Percentiles rank a stretch among this genome's conserved stretches.
These are phyloP conservation scores for Parazoanthus darwini DNA, from an alignment of 92 coral and sea anemone species.

Conservation along the genomic window DNA sequence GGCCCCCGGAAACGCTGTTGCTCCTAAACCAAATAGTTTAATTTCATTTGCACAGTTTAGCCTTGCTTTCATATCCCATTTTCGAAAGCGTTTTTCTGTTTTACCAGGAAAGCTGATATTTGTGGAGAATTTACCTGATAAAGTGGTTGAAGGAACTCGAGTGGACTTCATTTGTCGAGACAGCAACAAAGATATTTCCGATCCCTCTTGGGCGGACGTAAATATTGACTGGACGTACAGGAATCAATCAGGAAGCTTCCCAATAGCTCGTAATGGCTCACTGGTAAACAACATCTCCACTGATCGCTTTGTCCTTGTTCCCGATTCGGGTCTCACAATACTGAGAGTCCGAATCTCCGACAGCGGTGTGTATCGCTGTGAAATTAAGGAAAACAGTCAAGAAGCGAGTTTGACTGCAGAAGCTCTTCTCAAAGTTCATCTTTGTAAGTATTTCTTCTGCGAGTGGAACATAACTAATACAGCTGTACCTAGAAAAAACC, in stretches of 20 bases:
- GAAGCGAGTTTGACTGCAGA: background rate
- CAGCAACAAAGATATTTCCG: constrained; percentile 1
- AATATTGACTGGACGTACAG: constrained; percentile 30
- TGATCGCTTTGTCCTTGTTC: constrained; percentile 1
- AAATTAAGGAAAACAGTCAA: constrained; percentile 6
- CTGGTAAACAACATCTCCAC: background rate
- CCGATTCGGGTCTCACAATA: background rate
- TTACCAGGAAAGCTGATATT: constrained; percentile 23
- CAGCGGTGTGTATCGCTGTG: constrained; percentile 39
- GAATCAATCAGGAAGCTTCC: constrained; percentile 8
- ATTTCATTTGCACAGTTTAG: no score
- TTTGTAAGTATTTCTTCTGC: background rate
- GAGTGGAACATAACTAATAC: no score
- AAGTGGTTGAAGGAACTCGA: constrained; percentile 42
- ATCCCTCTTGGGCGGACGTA: background rate
- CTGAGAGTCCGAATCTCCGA: constrained; percentile 24
- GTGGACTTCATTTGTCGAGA: constrained; percentile 55
- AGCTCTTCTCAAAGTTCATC: constrained; percentile 10
- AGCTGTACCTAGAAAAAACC: no score
- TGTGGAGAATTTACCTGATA: constrained; percentile 18
- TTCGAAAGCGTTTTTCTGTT: background rate
- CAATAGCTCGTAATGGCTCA: constrained; percentile 23
- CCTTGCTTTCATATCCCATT: no score
- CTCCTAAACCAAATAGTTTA: no score
- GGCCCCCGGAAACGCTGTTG: no score